Conservation (phyloP, 1,140 invertebrate species). For the Zeugodacus cucurbitae region DNA sequence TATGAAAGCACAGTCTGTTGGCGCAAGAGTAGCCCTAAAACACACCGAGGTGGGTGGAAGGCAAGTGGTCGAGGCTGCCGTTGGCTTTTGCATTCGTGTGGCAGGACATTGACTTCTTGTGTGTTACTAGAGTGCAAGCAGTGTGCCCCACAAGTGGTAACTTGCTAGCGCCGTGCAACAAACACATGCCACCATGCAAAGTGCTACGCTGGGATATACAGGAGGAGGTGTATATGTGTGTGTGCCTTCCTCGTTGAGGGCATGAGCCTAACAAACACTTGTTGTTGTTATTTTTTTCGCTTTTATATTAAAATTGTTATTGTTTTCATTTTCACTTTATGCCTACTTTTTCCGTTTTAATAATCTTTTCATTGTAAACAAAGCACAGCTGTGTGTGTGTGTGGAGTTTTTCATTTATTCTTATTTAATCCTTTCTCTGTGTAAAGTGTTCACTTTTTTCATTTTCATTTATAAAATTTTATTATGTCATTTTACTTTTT, state of each 20-base stretch:
- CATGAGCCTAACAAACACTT: background rate
- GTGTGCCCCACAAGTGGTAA: background rate
- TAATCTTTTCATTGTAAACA: conserved; percentile 33
- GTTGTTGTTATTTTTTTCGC: background rate
- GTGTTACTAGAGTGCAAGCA: background rate
- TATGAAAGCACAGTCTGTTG: background rate
- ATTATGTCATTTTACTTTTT: conserved; percentile 3
- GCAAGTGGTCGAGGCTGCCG: background rate
- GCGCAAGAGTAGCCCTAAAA: background rate
- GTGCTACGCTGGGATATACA: no score
- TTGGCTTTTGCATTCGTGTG: background rate
- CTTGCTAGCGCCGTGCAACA: background rate
- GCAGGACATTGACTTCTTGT: conserved; percentile 31
- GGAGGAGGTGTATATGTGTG: background rate
- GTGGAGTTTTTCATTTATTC: background rate
- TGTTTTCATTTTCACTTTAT: conserved; percentile 26
- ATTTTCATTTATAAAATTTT: conserved; percentile 21
- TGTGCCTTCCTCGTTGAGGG: background rate
- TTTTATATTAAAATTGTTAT: conserved; percentile 26
- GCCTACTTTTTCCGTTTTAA: background rate
- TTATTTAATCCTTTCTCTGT: conserved; percentile 16
- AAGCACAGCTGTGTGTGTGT: no score
- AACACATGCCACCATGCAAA: background rate
- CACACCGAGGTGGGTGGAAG: background rate
- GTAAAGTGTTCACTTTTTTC: background rate